A percentile compares a stretch with the other conserved stretches of the same genome.
Conservation (phyloP, 2,888 invertebrate species). For the Dicycla oo region DNA sequence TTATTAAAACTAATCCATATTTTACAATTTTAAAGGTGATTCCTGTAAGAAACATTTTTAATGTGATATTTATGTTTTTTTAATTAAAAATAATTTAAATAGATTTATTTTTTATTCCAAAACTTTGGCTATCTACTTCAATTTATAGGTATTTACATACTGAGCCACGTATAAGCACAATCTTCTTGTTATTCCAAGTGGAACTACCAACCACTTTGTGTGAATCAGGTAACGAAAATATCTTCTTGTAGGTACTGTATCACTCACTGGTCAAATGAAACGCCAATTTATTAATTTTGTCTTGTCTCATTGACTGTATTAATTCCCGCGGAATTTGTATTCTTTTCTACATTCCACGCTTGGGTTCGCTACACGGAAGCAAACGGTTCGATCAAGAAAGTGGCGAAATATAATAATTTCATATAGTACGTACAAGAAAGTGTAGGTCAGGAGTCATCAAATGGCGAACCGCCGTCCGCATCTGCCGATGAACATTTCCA, state of each 20-base stretch:
- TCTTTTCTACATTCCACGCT: constrained; percentile 3
- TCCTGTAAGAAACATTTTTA: constrained; percentile 27
- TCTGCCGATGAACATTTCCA: no score
- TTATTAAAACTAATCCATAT: not conserved
- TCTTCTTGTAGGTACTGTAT: not conserved
- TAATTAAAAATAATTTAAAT: constrained; percentile 47
- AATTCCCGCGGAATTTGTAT: not conserved
- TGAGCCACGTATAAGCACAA: not conserved
- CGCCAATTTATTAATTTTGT: not conserved
- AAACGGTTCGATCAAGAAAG: not conserved
- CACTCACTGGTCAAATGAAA: not conserved
- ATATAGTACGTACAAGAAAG: not conserved
- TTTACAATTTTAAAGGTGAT: constrained; percentile 15
- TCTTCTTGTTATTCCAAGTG: not conserved
- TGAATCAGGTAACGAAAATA: constrained; percentile 15
- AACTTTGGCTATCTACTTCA: no score
- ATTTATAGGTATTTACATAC: no score
- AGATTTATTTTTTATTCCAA: not conserved
- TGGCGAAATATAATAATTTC: not conserved
- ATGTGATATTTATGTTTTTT: constrained; percentile 60
- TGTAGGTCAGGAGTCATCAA: not conserved
- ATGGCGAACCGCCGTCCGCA: no score
- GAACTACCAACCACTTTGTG: not conserved
- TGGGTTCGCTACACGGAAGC: not conserved
- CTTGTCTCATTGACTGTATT: not conserved